Evolutionary conservation across 1,140 invertebrate species (phyloP), one percentile per base, ranked within the genome.

Genomic region (Pectinophora gossypiella): DNA sequence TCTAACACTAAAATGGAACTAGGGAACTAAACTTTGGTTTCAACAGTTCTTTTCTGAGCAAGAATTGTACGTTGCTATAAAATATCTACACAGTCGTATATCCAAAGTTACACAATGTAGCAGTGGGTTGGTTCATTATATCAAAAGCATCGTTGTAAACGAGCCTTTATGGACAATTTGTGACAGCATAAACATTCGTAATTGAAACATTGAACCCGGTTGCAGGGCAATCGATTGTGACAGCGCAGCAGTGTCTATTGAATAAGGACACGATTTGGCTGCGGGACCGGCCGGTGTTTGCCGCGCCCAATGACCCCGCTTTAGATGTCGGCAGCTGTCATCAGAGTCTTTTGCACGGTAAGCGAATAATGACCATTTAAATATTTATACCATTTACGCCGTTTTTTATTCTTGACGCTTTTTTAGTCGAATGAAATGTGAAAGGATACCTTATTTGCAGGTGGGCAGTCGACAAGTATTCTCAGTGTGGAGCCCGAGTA

Each of bases 201-300:
- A 74, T 74, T 74, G 65, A 76, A 67, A 73, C 64, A 64, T 76
- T 67, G 63, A 63, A 70, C 61, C 44, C 54, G 47, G 61, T 82
- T 80, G 55, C 76, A 86, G 83, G 83, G 71, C 80, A 84, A 60
- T 72, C 83, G 54, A 84, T 86, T 70, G 81, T 84, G 36, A 81
- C 80, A 40, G 83, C 83, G 9, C 82, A 85, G 57, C 83, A 84
- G 54, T 84, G 83, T 61, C 54, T 86, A 61, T 72, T 86, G 61
- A 86, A 86, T 76, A 86, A 86, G 67, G 83, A 86, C 59, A 86
- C 83, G 44, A 84, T 86, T 59, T 86, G 83, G 83, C 63, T 86
- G 35, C 68, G 83, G 55, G 83, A 86, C n/a, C 68, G 80, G 40
- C 80, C 83, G 9, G 69, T 83, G 23, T 86, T 84, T 58, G 71